Conservation (phyloP, 2,113 vertebrate genomes). For the Budorcas taxicolor region DNA sequence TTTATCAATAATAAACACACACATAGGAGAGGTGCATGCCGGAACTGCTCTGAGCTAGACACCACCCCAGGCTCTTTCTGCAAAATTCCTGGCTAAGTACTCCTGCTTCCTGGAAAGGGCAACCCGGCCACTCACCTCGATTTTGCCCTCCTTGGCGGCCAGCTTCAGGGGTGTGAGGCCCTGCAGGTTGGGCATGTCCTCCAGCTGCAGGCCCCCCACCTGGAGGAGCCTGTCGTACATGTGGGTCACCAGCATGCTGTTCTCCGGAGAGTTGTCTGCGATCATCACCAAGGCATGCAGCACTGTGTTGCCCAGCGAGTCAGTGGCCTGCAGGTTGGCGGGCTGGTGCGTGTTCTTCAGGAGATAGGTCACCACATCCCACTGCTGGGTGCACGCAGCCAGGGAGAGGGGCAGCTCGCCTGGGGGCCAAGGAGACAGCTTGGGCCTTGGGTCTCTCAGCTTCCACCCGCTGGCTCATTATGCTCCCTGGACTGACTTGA, state of each 20-base stretch:
- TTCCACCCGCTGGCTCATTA: background rate
- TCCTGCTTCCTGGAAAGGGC: background rate
- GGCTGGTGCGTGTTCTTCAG: conserved; percentile 82
- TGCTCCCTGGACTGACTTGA: background rate
- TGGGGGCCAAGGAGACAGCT: conserved; percentile 58
- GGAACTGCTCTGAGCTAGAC: background rate
- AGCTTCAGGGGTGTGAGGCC: conserved; percentile 90
- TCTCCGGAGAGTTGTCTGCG: conserved; percentile 86
- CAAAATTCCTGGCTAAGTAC: background rate
- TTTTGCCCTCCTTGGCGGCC: conserved; percentile 92
- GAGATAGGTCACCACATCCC: conserved; percentile 87
- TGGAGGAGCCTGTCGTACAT: conserved; percentile 89
- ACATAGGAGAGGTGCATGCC: background rate
- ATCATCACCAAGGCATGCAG: conserved; percentile 92
- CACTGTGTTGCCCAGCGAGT: conserved; percentile 90
- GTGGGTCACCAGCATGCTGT: conserved; percentile 84
- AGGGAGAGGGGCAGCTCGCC: conserved; percentile 94
- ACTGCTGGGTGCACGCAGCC: conserved; percentile 95
- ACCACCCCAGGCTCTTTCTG: background rate
- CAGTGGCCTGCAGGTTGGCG: conserved; percentile 78
- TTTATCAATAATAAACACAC: background rate
- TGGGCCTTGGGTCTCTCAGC: background rate
- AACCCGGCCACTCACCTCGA: conserved; percentile 76
- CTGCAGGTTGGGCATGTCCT: conserved; percentile 83
- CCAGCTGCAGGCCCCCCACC: conserved; percentile 81